These are phyloP conservation scores for Pristionchus pacificus DNA, from an alignment of 1,140 invertebrate species.

Conservation along the genomic window DNA sequence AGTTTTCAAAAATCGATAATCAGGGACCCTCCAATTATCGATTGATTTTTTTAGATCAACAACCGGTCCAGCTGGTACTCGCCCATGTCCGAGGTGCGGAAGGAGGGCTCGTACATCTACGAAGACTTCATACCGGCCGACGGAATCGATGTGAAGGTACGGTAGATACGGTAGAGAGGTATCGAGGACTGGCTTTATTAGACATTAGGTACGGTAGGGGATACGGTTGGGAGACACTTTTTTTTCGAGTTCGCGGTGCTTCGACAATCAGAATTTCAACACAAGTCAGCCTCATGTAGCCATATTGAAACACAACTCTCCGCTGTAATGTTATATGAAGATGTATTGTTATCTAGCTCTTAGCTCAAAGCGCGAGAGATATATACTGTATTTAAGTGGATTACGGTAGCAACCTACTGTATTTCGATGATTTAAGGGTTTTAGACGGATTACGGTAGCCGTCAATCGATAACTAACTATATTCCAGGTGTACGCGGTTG, in stretches of 20 bases:
- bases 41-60: conserved; percentile 75
- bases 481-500: conserved; percentile 79
- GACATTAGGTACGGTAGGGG: no score
- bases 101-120: conserved; percentile 96
- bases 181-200: no score
- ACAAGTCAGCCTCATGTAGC: no score
- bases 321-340: no score
- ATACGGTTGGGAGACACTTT: no score
- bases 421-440: not conserved
- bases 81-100: conserved; percentile 86
- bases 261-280: no score
- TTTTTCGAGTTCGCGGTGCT: no score
- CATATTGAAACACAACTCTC: no score
- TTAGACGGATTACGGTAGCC: conserved; percentile 41
- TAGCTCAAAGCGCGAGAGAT: not conserved
- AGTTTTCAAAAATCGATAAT: no score
- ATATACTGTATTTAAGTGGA: not conserved
- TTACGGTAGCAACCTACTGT: not conserved
- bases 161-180: no score
- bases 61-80: conserved; percentile 96
- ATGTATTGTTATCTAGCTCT: not conserved
- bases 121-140: conserved; percentile 99
- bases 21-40: no score
- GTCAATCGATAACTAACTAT: conserved; percentile 59
- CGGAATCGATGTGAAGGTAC: conserved; percentile 83